A percentile compares a stretch with the other conserved stretches of the same genome.
Evolutionary conservation across 2,888 invertebrate genomes (phyloP).

Genomic region (Heliconius aoede): DNA sequence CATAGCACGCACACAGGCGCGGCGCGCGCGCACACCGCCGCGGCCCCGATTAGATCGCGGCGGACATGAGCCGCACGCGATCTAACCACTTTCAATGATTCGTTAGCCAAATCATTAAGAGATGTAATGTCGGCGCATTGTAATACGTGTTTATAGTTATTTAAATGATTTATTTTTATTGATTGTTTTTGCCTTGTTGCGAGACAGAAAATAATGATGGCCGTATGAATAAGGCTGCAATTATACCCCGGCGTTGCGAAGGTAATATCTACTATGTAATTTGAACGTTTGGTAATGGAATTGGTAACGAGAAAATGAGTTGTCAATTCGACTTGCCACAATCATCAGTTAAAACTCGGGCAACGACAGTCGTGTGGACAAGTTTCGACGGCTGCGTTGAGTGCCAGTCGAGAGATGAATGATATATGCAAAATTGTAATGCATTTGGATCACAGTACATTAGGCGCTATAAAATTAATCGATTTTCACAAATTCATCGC

Average conservation of each 20-base stretch:
- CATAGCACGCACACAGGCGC: slow-evolving; percentile 67
- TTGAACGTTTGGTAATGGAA: slow-evolving; percentile 77
- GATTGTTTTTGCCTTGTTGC: slow-evolving; percentile 83
- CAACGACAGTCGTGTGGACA: slow-evolving; percentile 56
- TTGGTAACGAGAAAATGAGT: slow-evolving; percentile 80
- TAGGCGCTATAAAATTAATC: slow-evolving; percentile 39
- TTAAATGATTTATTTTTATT: slow-evolving; percentile 85
- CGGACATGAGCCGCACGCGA: slow-evolving; percentile 72
- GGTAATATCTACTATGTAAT: slow-evolving; percentile 75
- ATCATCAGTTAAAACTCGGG: slow-evolving; percentile 65
- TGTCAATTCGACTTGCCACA: slow-evolving; percentile 75
- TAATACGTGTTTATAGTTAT: slow-evolving; percentile 83
- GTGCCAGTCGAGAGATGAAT: slow-evolving; percentile 53
- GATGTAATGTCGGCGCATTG: slow-evolving; percentile 82
- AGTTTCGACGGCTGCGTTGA: slow-evolving; percentile 52
- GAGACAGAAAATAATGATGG: slow-evolving; percentile 83
- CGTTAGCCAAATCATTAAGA: slow-evolving; percentile 84
- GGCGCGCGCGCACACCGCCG: slow-evolving; percentile 53
- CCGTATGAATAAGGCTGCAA: slow-evolving; percentile 78
- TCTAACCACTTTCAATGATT: slow-evolving; percentile 83
- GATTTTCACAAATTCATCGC: slow-evolving; percentile 23
- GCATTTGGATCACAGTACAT: slow-evolving; percentile 52
- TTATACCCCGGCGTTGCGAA: slow-evolving; percentile 75
- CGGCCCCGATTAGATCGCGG: slow-evolving; percentile 55
- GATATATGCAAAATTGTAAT: slow-evolving; percentile 53